Evolutionary conservation across 2,888 invertebrate species (phyloP), one percentile per base, ranked within the genome.

Genomic region (Drosophila pullipes): DNA sequence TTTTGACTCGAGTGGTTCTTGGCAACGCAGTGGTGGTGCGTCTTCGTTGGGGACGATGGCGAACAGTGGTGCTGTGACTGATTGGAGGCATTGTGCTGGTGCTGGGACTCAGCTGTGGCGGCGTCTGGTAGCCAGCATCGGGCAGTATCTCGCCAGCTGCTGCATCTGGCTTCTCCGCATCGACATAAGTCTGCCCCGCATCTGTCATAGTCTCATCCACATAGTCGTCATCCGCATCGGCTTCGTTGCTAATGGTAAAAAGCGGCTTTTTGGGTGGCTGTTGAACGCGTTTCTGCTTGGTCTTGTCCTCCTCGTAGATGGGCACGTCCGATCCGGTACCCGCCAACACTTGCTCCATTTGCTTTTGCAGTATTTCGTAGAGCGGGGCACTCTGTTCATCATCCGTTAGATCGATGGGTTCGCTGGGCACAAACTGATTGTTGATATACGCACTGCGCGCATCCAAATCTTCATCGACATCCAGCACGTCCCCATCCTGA

Each of bases 401-500:
- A 31, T 85, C 82, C 6, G 69, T 9, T 5, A 80, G 57, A 28
- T 81, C 83, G 2, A 69, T 49, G 0, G 82, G 73, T 4, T 83
- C 86, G 47, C 84, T 90, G 37, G 82, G 75, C 41, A 92, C 80
- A 78, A 78, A 91, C 58, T 90, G 83, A 74, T 92, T 92, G 61
- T 92, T 92, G 16, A 91, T 79, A 69, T 84, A 92, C 3, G 91
- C 89, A 54, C 87, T 89, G 25, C 92, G 90, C 16, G 83, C 91
- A 60, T 91, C 90, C 35, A 82, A 60, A 28, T 91, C 90, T 0
- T 84, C 67, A 13, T 88, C 88, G 9, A 69, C 65, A 10, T 83
- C 83, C 25, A 85, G 7, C 3, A 69, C 53, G 16, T 47, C 47
- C 9, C 22, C 47, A 9, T 47, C 47, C 47, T 25, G 22, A 16